Conservation (phyloP, 2,113 vertebrate species). For the Theropithecus gelada region DNA sequence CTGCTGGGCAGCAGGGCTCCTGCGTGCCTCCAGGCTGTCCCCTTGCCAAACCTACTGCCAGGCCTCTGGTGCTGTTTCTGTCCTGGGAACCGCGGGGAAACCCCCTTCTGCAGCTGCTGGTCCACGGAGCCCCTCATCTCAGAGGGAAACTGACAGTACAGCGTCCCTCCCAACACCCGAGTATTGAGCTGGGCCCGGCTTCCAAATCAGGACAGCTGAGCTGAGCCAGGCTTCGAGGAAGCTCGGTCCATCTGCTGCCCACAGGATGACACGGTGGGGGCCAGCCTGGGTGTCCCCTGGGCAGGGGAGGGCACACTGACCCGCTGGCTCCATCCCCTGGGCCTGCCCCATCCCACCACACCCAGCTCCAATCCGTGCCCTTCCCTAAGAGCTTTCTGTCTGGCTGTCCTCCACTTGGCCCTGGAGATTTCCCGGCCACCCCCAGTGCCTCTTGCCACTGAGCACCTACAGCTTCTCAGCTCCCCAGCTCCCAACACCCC, state of each 20-base stretch:
- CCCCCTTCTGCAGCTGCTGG: background rate
- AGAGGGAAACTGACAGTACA: background rate
- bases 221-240: no score
- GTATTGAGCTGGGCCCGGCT: background rate
- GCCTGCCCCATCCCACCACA: background rate
- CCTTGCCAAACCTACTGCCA: rapidly evolving
- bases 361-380: rapidly evolving
- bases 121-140: background rate
- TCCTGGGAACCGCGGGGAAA: background rate
- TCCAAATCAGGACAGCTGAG: no score
- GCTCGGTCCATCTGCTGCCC: rapidly evolving
- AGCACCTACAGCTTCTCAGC: background rate
- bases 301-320: background rate
- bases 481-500: background rate
- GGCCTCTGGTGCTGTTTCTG: background rate
- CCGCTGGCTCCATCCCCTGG: rapidly evolving
- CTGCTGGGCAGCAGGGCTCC: background rate
- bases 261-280: rapidly evolving
- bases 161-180: rapidly evolving
- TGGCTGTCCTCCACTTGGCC: background rate
- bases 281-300: background rate
- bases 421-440: background rate
- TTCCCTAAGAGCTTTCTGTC: background rate
- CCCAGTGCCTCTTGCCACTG: background rate
- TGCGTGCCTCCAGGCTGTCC: rapidly evolving